phyloP scores from a whole-genome alignment of 2,113 vertebrate genomes.

The Python bivittatus region DNA sequence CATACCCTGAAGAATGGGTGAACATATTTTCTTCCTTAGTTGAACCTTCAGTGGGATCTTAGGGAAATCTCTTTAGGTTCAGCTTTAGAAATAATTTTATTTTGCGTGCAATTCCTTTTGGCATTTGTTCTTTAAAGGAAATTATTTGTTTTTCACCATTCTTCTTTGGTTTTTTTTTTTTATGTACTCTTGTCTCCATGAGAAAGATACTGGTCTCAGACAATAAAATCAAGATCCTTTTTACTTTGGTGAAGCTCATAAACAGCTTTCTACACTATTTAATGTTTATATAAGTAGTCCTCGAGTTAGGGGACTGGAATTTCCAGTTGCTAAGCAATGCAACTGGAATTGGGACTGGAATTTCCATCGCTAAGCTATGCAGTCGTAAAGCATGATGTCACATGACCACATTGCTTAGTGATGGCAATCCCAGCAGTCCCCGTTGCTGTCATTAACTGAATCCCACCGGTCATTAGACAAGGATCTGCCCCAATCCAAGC shows the following conservation, averaged over 20 bases:
- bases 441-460: neutral
- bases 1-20: neutral
- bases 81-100: neutral
- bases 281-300: neutral
- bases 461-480: neutral
- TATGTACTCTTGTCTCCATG: too few relatives aligned
- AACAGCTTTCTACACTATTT: neutral
- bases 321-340: too few relatives aligned
- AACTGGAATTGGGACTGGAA: too few relatives aligned
- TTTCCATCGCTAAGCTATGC: too few relatives aligned
- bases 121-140: neutral
- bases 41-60: neutral
- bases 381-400: neutral
- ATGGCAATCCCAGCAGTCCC: neutral
- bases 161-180: too few relatives aligned
- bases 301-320: neutral
- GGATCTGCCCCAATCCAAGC: neutral
- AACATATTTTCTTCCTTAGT: neutral
- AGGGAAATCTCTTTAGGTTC: neutral
- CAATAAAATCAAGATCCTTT: neutral
- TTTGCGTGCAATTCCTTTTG: neutral
- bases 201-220: too few relatives aligned
- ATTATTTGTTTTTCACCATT: too few relatives aligned
- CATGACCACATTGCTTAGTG: neutral
- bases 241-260: neutral